These are phyloP conservation scores for Decapterus maruadsi DNA, from an alignment of 2,797 vertebrate species.

Conservation along the genomic window DNA sequence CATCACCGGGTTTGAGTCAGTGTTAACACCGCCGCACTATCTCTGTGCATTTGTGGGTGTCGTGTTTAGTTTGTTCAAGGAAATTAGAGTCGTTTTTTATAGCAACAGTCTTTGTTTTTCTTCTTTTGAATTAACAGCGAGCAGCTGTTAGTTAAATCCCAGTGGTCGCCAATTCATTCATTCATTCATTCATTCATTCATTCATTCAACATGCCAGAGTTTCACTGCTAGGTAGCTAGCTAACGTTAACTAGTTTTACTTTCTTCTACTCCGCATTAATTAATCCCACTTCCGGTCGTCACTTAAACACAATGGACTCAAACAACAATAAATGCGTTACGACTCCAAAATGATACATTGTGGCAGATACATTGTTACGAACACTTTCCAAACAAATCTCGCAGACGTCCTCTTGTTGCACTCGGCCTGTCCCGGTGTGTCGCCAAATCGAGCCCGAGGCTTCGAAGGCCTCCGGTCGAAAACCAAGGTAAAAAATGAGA, in stretches of 20 bases:
- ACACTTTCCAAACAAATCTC: slow-evolving; percentile 52
- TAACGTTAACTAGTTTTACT: slow-evolving; percentile 69
- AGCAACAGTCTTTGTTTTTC: neutral
- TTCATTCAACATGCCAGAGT: slow-evolving; percentile 69
- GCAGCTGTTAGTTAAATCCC: slow-evolving; percentile 27
- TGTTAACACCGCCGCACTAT: slow-evolving; percentile 47
- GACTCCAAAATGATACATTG: neutral
- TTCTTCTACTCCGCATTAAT: slow-evolving; percentile 28
- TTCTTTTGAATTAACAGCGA: neutral
- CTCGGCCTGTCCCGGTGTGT: slow-evolving; percentile 9
- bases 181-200: slow-evolving; percentile 33
- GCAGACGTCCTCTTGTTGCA: slow-evolving; percentile 10
- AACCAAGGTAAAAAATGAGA: neutral
- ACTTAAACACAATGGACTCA: neutral
- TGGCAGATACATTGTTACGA: slow-evolving; percentile 8
- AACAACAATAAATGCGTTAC: neutral
- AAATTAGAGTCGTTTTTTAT: neutral
- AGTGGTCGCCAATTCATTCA: slow-evolving; percentile 36
- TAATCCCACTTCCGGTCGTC: neutral
- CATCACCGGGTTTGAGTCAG: slow-evolving; percentile 41
- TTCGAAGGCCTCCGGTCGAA: slow-evolving; percentile 65
- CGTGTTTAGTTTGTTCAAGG: neutral
- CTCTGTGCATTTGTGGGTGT: slow-evolving; percentile 66
- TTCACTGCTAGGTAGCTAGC: slow-evolving; percentile 55
- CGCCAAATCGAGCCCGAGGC: slow-evolving; percentile 72